Conservation (phyloP, 2,797 vertebrate genomes). For the Atherinosoma microstoma region DNA sequence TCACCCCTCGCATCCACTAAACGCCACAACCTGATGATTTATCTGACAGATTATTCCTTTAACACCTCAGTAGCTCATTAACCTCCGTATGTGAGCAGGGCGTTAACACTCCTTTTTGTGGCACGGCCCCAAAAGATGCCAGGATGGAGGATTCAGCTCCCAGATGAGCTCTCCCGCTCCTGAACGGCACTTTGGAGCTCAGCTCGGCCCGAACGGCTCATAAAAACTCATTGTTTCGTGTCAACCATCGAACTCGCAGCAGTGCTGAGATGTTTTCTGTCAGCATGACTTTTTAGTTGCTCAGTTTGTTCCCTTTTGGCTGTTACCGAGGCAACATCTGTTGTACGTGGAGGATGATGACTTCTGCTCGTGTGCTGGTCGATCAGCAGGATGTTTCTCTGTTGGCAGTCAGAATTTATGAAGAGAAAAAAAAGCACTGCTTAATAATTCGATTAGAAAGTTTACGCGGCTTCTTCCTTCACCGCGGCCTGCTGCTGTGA, state of each 20-base stretch:
- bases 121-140: neutral
- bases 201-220: constrained; percentile 20
- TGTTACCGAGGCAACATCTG: constrained; percentile 67
- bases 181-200: constrained; percentile 32
- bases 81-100: constrained; percentile 27
- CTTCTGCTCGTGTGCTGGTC: constrained; percentile 36
- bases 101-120: constrained; percentile 10
- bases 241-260: constrained; percentile 31
- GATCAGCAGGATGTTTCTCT: constrained; percentile 48
- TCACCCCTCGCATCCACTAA: constrained; percentile 20
- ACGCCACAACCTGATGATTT: constrained; percentile 14
- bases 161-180: constrained; percentile 13
- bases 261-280: constrained; percentile 3
- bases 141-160: constrained; percentile 9
- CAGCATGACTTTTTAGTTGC: neutral
- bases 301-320: constrained; percentile 32
- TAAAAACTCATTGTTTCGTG: constrained; percentile 47
- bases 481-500: constrained; percentile 19
- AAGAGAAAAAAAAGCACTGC: constrained; percentile 51
- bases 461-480: constrained; percentile 45
- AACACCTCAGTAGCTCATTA: constrained; percentile 24
- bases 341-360: constrained; percentile 21
- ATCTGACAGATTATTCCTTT: constrained; percentile 28
- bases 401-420: constrained; percentile 39
- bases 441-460: constrained; percentile 66